These are phyloP conservation scores for Platycheirus albimanus DNA, from an alignment of 2,888 invertebrate genomes.

Conservation along the genomic window DNA sequence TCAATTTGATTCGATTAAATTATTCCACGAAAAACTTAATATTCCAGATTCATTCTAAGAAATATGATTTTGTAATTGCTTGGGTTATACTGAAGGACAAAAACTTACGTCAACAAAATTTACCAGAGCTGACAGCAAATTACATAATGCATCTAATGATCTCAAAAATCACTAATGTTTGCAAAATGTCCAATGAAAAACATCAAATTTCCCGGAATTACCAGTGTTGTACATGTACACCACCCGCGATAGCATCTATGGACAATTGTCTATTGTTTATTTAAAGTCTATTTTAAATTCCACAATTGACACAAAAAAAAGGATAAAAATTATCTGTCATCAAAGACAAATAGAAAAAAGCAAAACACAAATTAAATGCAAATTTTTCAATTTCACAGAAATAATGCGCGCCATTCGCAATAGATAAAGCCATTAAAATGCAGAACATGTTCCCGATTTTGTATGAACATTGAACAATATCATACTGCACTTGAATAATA, in stretches of 20 bases:
- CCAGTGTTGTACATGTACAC: slow-evolving; percentile 29
- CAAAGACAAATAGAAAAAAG: slow-evolving; percentile 13
- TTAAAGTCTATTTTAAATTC: slow-evolving; percentile 45
- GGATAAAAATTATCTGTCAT: slow-evolving; percentile 37
- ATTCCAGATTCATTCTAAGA: neutral
- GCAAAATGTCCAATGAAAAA: slow-evolving; percentile 6
- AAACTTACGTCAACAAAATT: no score
- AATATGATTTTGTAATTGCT: no score
- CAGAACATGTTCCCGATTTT: slow-evolving; percentile 59
- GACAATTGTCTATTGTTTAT: slow-evolving; percentile 23
- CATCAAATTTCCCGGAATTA: slow-evolving; percentile 28
- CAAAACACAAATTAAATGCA: slow-evolving; percentile 65
- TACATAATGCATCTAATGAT: no score
- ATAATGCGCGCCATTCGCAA: slow-evolving; percentile 44
- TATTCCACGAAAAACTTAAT: neutral
- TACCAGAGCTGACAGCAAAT: no score
- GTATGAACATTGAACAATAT: slow-evolving; percentile 46
- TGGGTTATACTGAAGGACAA: no score
- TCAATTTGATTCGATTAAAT: no score
- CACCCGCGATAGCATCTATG: slow-evolving; percentile 35
- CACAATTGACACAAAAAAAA: slow-evolving; percentile 25
- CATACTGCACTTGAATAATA: slow-evolving; percentile 70
- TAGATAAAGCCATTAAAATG: slow-evolving; percentile 54
- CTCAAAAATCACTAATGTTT: no score
- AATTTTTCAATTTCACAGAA: slow-evolving; percentile 62